A percentile compares a stretch with the other conserved stretches of the same genome.
Conservation (phyloP, 1,140 invertebrate genomes). For the Drosophila pseudoananassae region DNA sequence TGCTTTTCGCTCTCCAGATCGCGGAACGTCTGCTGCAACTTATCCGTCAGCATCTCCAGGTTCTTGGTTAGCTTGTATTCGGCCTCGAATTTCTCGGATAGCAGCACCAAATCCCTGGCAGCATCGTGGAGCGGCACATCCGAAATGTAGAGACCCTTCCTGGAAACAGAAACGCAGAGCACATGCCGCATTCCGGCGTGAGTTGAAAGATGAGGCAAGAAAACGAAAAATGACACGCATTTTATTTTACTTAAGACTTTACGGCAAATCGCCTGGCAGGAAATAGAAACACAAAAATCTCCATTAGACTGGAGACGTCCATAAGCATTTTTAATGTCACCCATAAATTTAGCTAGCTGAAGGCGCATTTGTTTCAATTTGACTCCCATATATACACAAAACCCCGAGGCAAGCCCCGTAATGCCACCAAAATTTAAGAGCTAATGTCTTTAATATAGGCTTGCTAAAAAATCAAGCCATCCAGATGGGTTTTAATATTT, state of each 20-base stretch:
- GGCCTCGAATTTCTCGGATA: constrained; percentile 98
- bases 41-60: constrained; percentile 97
- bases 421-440: constrained; percentile 35
- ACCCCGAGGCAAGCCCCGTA: constrained; percentile 30
- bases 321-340: constrained; percentile 68
- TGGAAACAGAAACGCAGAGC: constrained; percentile 71
- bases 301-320: constrained; percentile 11
- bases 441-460: constrained; percentile 41
- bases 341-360: constrained; percentile 68
- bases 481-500: neutral
- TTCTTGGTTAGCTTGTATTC: constrained; percentile 99
- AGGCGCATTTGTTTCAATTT: constrained; percentile 74
- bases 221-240: constrained; percentile 61
- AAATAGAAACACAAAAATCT: constrained; percentile 28
- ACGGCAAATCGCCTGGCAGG: constrained; percentile 42
- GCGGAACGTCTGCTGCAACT: constrained; percentile 96
- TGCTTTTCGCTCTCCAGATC: constrained; percentile 98
- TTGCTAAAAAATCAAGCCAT: constrained; percentile 12
- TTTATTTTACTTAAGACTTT: constrained; percentile 68
- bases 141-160: constrained; percentile 95
- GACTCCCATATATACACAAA: constrained; percentile 42
- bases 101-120: constrained; percentile 96
- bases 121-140: constrained; percentile 99
- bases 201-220: constrained; percentile 23
- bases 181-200: constrained; percentile 27